A percentile compares a stretch with the other conserved stretches of the same genome.
Evolutionary conservation across 1,140 invertebrate species (phyloP).

Genomic region (Trialeurodes vaporariorum): DNA sequence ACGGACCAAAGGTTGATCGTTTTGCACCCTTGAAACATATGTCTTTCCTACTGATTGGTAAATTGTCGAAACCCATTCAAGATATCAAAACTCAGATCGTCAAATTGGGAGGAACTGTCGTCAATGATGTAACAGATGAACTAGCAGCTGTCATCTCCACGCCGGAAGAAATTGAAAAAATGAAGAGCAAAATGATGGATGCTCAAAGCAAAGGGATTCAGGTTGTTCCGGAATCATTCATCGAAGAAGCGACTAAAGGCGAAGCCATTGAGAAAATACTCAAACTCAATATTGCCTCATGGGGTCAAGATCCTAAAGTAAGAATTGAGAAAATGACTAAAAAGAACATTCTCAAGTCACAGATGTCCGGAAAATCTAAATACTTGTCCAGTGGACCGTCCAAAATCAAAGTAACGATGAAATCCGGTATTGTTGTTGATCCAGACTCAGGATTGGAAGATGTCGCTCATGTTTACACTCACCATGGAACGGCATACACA

Average conservation of each 20-base stretch:
- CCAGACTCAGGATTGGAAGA: constrained; percentile 74
- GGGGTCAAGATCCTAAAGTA: constrained; percentile 35
- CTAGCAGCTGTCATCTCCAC: constrained; percentile 65
- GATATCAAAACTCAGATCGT: constrained; percentile 54
- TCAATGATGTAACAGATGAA: constrained; percentile 48
- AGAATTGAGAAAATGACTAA: not conserved
- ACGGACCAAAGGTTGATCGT: constrained; percentile 32
- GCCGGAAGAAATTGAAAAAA: constrained; percentile 27
- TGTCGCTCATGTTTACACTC: constrained; percentile 64
- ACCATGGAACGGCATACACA: constrained; percentile 52
- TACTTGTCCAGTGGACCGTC: constrained; percentile 27
- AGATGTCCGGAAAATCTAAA: constrained; percentile 2
- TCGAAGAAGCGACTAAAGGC: constrained; percentile 43
- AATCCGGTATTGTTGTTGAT: constrained; percentile 80
- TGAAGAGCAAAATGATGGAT: constrained; percentile 46
- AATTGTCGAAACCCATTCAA: constrained; percentile 44
- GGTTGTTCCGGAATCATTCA: constrained; percentile 63
- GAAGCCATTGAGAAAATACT: constrained; percentile 33
- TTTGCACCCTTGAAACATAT: constrained; percentile 59
- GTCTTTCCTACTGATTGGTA: constrained; percentile 62
- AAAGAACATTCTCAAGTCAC: not conserved
- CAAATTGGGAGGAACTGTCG: constrained; percentile 61
- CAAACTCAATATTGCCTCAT: constrained; percentile 36
- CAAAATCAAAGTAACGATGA: constrained; percentile 64
- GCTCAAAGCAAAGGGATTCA: constrained; percentile 59